Percentiles rank a stretch among this genome's conserved stretches.
phyloP scores from a whole-genome alignment of 2,113 vertebrate genomes.

The Brienomyrus longianalis region DNA sequence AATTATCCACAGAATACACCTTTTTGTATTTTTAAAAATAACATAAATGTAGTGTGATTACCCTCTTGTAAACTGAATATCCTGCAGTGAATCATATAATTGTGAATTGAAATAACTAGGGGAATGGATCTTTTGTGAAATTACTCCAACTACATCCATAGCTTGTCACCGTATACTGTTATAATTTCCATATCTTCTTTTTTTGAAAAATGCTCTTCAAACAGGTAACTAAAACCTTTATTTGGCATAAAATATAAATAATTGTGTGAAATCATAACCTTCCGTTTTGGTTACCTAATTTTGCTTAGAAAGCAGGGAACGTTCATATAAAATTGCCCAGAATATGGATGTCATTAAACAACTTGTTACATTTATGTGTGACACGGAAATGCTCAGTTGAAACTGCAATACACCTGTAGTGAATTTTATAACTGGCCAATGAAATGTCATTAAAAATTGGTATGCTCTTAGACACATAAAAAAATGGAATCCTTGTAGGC shows the following conservation, averaged over 20 bases:
- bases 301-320: neutral
- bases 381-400: neutral
- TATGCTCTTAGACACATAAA: constrained; percentile 35
- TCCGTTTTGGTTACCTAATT: neutral
- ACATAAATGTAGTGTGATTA: neutral
- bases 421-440: neutral
- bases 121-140: neutral
- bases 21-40: neutral
- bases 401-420: neutral
- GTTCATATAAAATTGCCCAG: neutral
- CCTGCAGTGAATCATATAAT: neutral
- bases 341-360: neutral
- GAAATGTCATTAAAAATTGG: neutral
- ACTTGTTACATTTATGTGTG: neutral
- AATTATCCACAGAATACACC: neutral
- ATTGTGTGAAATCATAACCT: neutral
- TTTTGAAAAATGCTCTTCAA: constrained; percentile 18
- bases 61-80: neutral
- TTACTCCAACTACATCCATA: neutral
- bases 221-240: neutral
- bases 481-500: neutral
- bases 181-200: constrained; percentile 29
- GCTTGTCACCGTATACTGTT: neutral
- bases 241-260: neutral
- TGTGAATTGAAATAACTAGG: neutral